Conservation (phyloP, 35 echinoderm and acorn worm genomes). For the Amphiura filiformis region DNA sequence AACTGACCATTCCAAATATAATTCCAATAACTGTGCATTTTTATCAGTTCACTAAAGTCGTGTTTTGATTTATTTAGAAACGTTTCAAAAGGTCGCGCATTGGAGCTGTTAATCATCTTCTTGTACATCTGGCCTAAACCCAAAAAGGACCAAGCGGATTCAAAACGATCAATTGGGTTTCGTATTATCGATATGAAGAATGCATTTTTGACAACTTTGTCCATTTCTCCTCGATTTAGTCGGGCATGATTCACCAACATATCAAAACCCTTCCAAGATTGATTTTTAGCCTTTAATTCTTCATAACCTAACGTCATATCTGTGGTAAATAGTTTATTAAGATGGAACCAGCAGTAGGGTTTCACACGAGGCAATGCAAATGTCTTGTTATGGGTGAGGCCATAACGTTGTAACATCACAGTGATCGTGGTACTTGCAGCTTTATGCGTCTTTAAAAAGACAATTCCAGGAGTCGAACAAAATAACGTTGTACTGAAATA, state of each 20-base stretch:
- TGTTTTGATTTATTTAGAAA: slow-evolving; percentile 29
- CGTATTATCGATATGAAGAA: slow-evolving; percentile 62
- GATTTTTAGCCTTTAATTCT: not conserved
- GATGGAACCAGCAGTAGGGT: not conserved
- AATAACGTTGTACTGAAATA: too few relatives aligned
- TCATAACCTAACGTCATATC: not conserved
- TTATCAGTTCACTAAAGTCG: not conserved
- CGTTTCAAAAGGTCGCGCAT: not conserved
- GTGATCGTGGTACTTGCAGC: not conserved
- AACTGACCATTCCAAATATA: slow-evolving; percentile 60
- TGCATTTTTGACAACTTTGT: too few relatives aligned
- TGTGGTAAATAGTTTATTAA: not conserved
- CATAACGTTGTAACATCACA: not conserved
- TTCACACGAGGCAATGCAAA: not conserved
- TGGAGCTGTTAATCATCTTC: not conserved
- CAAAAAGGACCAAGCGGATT: slow-evolving; percentile 73
- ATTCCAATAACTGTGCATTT: not conserved
- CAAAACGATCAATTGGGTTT: slow-evolving; percentile 49
- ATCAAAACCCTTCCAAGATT: too few relatives aligned
- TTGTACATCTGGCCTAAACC: not conserved
- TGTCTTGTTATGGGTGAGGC: not conserved
- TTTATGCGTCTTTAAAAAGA: not conserved
- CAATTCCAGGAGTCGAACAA: not conserved
- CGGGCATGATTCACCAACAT: slow-evolving; percentile 76
- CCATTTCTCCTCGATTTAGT: too few relatives aligned